Percentiles rank a stretch among this genome's conserved stretches.
phyloP scores from a whole-genome alignment of 2,113 vertebrate genomes.

The Rutilus rutilus region DNA sequence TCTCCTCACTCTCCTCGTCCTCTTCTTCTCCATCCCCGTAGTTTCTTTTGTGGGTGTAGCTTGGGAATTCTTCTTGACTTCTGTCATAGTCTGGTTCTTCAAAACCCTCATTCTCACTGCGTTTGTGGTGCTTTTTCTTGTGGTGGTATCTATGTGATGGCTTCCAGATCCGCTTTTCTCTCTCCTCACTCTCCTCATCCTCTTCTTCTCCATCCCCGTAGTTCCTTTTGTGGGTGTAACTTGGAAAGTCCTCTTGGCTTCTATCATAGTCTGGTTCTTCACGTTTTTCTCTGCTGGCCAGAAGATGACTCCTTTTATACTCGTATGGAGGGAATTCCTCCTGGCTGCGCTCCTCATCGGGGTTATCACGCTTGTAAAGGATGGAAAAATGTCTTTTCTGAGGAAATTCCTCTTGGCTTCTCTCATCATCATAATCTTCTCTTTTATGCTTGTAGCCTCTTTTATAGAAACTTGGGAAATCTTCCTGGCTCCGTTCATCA shows the following conservation, averaged over 20 bases:
- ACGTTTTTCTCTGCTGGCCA: constrained; percentile 46
- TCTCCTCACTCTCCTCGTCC: constrained; percentile 4
- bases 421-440: constrained; percentile 64
- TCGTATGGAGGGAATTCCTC: constrained; percentile 56
- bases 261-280: constrained; percentile 60
- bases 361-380: constrained; percentile 47
- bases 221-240: constrained; percentile 43
- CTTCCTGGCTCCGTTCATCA: constrained; percentile 68
- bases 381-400: constrained; percentile 56
- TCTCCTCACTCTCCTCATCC: constrained; percentile 1
- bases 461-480: constrained; percentile 61
- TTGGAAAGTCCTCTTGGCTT: constrained; percentile 62
- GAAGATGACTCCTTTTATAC: constrained; percentile 40
- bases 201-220: constrained; percentile 23
- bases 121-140: constrained; percentile 64
- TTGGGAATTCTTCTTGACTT: constrained; percentile 62
- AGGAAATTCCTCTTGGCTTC: constrained; percentile 72
- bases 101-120: constrained; percentile 61
- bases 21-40: constrained; percentile 13
- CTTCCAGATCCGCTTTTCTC: constrained; percentile 62
- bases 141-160: constrained; percentile 65
- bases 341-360: constrained; percentile 66
- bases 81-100: constrained; percentile 61
- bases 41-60: constrained; percentile 42
- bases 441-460: constrained; percentile 57